Evolutionary conservation across 2,888 invertebrate species (phyloP), one percentile per base, ranked within the genome.

Genomic region (Magallana nippona): DNA sequence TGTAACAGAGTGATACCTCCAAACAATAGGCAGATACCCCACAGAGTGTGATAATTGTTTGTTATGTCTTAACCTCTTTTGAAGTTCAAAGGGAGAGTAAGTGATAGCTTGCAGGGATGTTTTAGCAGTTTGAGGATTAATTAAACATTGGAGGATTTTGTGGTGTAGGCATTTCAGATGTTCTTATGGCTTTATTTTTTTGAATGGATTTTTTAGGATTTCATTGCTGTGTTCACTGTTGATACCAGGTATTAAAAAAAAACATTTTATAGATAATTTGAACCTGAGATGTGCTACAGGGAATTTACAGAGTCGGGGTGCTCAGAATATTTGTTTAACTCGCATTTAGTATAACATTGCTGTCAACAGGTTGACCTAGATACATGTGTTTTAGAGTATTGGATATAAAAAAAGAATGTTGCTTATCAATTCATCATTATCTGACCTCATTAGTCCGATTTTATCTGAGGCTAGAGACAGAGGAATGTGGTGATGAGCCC

Each of bases 41-140:
- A 71, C 71, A 22, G 22, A 71, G 71, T 27, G 71, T 71, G 32
- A 71, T 71, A 27, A 32, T 71, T 22, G 71, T 71, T 62, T 71
- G 22, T 71, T 71, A 71, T 27, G 10, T 22, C 13, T 27, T 32
- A 2, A 15, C 44, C 44, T 10, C 44, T 44, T 71, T 27, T 22
- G 2, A 71, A 22, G 71, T 27, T 22, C 10, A 27, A 27, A 27
- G 71, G 13, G 32, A 71, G 11, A 22, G 22, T 13, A 22, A 71
- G 22, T 71, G 71, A 32, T 71, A 71, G 71, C 71, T 71, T 32
- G 32, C 11, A 71, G 27, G 71, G 71, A 71, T 71, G 60, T 60
- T 60, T n/a, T 44, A 44, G 44, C 44, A 44, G 60, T 60, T 60
- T 60, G 17, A 17, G n/a, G 60, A 8, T 13, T n/a, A 60, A n/a